These are phyloP conservation scores for Lasioglossum malachurum DNA, from an alignment of 2,888 invertebrate genomes.

Conservation along the genomic window DNA sequence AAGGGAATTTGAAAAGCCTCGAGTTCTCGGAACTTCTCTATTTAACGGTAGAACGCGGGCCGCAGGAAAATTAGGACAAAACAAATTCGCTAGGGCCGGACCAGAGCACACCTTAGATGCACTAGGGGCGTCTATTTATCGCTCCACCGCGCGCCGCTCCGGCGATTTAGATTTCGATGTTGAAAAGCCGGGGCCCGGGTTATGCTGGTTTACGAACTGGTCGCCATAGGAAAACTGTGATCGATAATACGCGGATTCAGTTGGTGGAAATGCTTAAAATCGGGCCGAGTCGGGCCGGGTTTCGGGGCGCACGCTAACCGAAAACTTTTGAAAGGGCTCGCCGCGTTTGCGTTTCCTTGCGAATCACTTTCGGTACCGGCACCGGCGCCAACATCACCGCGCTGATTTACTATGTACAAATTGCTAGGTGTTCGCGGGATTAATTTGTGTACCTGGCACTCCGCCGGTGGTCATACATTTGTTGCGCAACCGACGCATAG, in stretches of 20 bases:
- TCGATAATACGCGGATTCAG: slow-evolving; percentile 38
- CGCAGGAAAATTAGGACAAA: slow-evolving; percentile 25
- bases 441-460: not conserved
- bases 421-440: slow-evolving; percentile 23
- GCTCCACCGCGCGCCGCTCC: slow-evolving; percentile 15
- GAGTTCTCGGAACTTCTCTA: slow-evolving; percentile 7
- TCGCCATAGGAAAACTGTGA: slow-evolving; percentile 30
- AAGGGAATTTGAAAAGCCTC: slow-evolving; percentile 15
- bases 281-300: slow-evolving; percentile 11
- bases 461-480: not conserved
- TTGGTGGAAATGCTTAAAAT: slow-evolving; percentile 19
- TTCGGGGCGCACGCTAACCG: slow-evolving; percentile 17
- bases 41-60: not conserved
- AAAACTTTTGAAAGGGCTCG: slow-evolving; percentile 43
- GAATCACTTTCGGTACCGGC: slow-evolving; percentile 1
- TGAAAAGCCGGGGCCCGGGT: slow-evolving; percentile 39
- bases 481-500: slow-evolving; percentile 10
- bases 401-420: slow-evolving; percentile 35
- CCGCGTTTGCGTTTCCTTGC: slow-evolving; percentile 25
- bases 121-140: slow-evolving; percentile 27
- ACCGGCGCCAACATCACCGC: not conserved
- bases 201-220: not conserved
- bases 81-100: slow-evolving; percentile 30
- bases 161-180: slow-evolving; percentile 30
- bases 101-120: slow-evolving; percentile 11